Conservation (phyloP, 2,113 vertebrate genomes). For the Mormoops blainvillei region DNA sequence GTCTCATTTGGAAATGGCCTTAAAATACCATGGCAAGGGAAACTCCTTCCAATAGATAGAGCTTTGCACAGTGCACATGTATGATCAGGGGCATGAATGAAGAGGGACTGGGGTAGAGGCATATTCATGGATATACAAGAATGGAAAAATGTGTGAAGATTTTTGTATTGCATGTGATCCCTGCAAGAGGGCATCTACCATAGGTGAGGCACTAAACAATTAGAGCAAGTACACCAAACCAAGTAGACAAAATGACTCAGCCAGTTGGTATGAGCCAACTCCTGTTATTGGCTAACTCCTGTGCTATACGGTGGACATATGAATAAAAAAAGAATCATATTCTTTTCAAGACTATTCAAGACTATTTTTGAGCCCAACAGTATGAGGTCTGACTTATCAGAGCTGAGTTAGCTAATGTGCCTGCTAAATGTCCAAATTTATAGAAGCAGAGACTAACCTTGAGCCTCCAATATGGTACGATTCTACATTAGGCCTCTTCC, state of each 20-base stretch:
- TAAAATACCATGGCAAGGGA: neutral
- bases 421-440: neutral
- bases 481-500: neutral
- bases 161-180: neutral
- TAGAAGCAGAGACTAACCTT: neutral
- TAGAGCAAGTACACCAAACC: neutral
- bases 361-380: neutral
- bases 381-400: neutral
- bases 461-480: neutral
- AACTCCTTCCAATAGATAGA: neutral
- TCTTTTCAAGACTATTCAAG: too few species aligned
- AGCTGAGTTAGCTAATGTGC: neutral
- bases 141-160: neutral
- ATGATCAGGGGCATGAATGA: neutral
- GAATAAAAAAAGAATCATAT: too few species aligned
- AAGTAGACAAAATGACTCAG: neutral
- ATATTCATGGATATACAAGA: neutral
- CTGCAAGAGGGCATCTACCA: neutral
- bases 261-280: neutral
- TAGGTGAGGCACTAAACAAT: neutral
- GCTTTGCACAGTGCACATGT: neutral
- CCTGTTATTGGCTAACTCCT: neutral
- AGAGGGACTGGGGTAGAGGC: neutral
- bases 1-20: neutral
- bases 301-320: neutral